phyloP scores from a whole-genome alignment of 2,888 invertebrate species.

The Aromia moschata region DNA sequence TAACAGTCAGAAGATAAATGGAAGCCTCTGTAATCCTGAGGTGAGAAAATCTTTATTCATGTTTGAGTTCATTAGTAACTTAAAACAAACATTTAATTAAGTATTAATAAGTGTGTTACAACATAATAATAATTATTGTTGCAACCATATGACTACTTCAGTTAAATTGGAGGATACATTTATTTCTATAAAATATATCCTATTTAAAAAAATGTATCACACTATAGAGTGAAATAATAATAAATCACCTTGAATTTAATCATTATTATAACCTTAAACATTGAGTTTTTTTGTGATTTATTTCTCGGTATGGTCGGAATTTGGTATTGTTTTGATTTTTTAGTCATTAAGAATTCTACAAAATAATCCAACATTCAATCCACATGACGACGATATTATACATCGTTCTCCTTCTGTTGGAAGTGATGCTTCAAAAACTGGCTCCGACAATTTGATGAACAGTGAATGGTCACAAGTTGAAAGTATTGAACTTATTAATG shows the following conservation, averaged over 20 bases:
- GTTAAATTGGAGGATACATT: too few species aligned
- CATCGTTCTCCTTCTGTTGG: constrained; percentile 71
- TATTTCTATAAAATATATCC: too few species aligned
- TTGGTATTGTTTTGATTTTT: constrained; percentile 19
- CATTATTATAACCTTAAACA: too few species aligned
- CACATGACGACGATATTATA: constrained; percentile 62
- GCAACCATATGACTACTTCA: too few species aligned
- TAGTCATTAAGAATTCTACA: constrained; percentile 77
- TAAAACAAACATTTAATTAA: too few species aligned
- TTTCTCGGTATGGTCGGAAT: background rate
- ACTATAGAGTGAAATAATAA: too few species aligned
- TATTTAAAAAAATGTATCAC: too few species aligned
- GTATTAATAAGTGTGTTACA: too few species aligned
- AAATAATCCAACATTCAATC: constrained; percentile 74
- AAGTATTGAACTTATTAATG: constrained; percentile 96
- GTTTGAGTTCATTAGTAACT: too few species aligned
- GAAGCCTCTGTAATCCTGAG: constrained; percentile 82
- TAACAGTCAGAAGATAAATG: constrained; percentile 66
- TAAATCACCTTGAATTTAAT: too few species aligned
- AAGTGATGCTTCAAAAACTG: constrained; percentile 74
- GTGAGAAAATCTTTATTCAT: constrained; percentile 57
- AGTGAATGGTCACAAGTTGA: constrained; percentile 98
- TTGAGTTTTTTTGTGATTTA: background rate
- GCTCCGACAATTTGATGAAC: constrained; percentile 76
- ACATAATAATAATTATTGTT: too few species aligned